Base-by-base conservation (phyloP, 92 coral and sea anemone genomes). In the Zoanthus gigantus region DNA sequence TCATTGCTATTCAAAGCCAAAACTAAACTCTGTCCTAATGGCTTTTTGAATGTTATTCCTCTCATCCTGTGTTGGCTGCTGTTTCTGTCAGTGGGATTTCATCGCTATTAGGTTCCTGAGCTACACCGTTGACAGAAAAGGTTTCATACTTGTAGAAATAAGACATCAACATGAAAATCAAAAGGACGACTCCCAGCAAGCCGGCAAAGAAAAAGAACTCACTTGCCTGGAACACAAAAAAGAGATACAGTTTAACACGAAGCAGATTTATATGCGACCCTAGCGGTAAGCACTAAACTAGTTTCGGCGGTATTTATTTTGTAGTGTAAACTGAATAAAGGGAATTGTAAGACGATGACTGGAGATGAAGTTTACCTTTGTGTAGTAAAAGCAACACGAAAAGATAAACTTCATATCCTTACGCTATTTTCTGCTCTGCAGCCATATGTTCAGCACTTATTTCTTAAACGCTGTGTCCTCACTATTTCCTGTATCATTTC, bases 151-250 rank as follows among this genome's bases (percentile, higher is more conserved):
- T 92, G 91, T 96, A 96, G 80, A 92, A 96, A 74, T 96, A 92
- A 0, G 98, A 93, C 98, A 96, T 96, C 50, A 95, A 31, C 60
- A 90, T 91, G 23, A 96, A 96, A 53, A 96, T 90, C 13, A 96
- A 34, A 76, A 92, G 60, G 16, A 96, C 98, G 29, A 93, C 78
- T 6, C 90, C 92, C 82, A 96, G 72, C 13, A 96, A 87, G 9
- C 98, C 98, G n/a, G 98, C 94, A 82, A 96, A 96, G 85, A 96
- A 96, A 95, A 96, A 96, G 87, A 96, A 96, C 82, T 96, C 98
- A 83, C 90, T 79, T 7, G 98, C 98, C 98, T 96, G 63, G 56
- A 89, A 54, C 13, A 2, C 48, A 90, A 75, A 72, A 52, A 63
- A 45, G 10, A 75, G 18, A 48, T 31, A 7, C 4, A 37, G 12